Evolutionary conservation across 2,888 invertebrate species (phyloP).

Genomic region (Dicyrtomina minuta): DNA sequence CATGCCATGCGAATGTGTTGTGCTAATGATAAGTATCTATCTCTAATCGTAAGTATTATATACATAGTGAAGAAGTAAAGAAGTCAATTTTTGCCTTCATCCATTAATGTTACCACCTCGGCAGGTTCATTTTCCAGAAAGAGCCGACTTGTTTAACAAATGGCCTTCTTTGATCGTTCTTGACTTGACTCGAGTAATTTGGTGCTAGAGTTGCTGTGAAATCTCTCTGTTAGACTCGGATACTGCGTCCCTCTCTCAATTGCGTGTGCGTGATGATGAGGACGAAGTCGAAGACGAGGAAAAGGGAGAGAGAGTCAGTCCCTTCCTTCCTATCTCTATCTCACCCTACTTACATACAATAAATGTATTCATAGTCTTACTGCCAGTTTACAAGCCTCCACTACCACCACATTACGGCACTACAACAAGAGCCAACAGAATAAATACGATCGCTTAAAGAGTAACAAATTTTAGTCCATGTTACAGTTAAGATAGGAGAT

Average conservation of each 20-base stretch:
- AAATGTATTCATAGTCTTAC: conserved; percentile 13
- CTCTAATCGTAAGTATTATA: too few species aligned
- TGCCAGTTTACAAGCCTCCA: conserved; percentile 2
- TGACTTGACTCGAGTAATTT: conserved; percentile 29
- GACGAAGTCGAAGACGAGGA: too few species aligned
- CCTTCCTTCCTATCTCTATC: neutral
- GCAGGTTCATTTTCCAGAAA: conserved; percentile 17
- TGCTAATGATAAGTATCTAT: too few species aligned
- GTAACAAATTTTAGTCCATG: too few species aligned
- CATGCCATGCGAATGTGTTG: too few species aligned
- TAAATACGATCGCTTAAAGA: conserved; percentile 2
- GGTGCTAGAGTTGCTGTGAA: conserved; percentile 24
- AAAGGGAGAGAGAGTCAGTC: neutral
- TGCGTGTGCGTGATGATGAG: neutral
- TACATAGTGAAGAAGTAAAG: conserved; percentile 5
- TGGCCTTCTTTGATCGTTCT: conserved; percentile 24
- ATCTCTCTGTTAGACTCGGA: conserved; percentile 4
- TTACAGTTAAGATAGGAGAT: too few species aligned
- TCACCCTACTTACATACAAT: too few species aligned
- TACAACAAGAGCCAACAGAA: neutral
- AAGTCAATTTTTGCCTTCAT: conserved; percentile 18
- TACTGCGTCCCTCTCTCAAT: neutral
- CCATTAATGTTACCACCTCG: conserved; percentile 27
- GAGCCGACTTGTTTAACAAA: conserved; percentile 29
- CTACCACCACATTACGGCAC: neutral